Base-by-base conservation (phyloP, 2,888 invertebrate genomes). In the Pheosia tremula region DNA sequence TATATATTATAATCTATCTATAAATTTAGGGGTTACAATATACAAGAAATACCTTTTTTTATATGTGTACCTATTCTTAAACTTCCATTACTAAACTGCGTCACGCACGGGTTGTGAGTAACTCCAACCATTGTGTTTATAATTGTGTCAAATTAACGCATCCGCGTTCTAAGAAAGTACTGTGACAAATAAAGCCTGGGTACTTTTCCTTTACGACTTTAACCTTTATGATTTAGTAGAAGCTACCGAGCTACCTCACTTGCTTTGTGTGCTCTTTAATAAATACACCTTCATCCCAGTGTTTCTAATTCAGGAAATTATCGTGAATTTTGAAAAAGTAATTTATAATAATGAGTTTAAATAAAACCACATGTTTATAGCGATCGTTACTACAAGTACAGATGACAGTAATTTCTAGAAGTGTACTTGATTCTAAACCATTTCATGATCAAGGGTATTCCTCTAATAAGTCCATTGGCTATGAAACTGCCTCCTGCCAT, bases 401-500 rank as follows among this genome's bases (percentile, higher is more conserved):
- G n/a, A 47, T 63, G 11, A 5, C 54, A 58, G 52, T n/a, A 74
- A 63, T 58, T 37, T 11, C 10, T 54, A 52, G 50, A 63, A 60
- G 49, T 65, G 65, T 37, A 55, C 63, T 66, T 69, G 60, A 65
- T 66, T 63, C 69, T 71, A 69, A 66, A 60, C 62, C 58, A 64
- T 64, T 69, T 65, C 63, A 62, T 63, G 67, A 67, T 67, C 65
- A 67, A 66, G 68, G 67, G 67, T 60, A 69, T 67, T 66, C 59
- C 60, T 83, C 81, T 68, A 84, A 81, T 77, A 82, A 63, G 83
- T 72, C 71, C 69, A 71, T 80, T 72, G 79, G 67, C 74, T 81
- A 80, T 81, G 83, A 81, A 83, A 83, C 85, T 74, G 74, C 79
- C 79, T 78, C 74, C 78, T 77, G 67, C 74, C 66, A 75, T 75